These are phyloP conservation scores for Podabrus alpinus DNA, from an alignment of 2,888 invertebrate species.

Conservation along the genomic window DNA sequence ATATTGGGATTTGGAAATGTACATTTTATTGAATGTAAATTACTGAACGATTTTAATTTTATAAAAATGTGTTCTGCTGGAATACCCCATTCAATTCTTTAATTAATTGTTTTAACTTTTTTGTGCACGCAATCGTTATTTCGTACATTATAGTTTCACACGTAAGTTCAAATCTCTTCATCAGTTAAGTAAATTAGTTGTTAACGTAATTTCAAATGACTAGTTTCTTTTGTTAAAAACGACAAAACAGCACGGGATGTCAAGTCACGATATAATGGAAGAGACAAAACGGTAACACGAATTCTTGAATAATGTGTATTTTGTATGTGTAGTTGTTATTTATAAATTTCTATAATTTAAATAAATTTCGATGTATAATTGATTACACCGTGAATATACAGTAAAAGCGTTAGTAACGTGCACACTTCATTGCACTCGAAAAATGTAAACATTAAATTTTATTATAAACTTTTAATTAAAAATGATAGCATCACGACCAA, in stretches of 20 bases:
- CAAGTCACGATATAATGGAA: slow-evolving; percentile 18
- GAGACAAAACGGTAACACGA: slow-evolving; percentile 18
- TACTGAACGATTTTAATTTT: not conserved
- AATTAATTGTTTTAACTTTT: not conserved
- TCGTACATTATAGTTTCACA: slow-evolving; percentile 1
- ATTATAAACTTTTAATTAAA: not conserved
- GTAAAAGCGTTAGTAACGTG: not conserved
- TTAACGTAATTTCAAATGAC: slow-evolving; percentile 8
- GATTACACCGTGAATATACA: not conserved
- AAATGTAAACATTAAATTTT: not conserved
- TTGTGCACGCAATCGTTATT: not conserved
- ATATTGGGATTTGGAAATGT: not conserved
- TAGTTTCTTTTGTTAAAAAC: slow-evolving; percentile 8
- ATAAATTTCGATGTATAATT: not conserved
- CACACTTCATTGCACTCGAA: not conserved
- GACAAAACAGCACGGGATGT: slow-evolving; percentile 10
- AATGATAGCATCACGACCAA: not conserved
- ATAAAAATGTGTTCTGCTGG: not conserved
- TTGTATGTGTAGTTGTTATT: not conserved
- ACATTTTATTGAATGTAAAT: not conserved
- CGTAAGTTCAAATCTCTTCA: not conserved
- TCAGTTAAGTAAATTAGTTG: slow-evolving; percentile 1
- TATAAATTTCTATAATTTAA: not conserved
- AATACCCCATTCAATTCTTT: not conserved
- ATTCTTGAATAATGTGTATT: slow-evolving; percentile 15